Evolutionary conservation across 2,113 vertebrate genomes (phyloP).

Genomic region (Malurus cyaneus): DNA sequence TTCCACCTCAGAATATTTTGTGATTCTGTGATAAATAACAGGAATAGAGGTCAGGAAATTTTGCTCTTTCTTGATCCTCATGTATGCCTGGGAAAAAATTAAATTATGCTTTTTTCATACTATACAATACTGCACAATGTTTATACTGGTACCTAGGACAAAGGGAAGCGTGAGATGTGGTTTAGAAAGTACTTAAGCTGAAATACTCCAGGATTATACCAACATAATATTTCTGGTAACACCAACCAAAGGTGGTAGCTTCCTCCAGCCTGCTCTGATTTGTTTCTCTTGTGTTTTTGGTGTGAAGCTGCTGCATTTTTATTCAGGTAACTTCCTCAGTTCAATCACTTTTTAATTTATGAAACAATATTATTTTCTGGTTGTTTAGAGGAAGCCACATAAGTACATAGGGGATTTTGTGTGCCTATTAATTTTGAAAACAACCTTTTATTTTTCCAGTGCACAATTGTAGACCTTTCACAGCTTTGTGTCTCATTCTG

Average conservation of each 20-base stretch:
- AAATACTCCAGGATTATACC: background rate
- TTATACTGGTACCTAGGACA: background rate
- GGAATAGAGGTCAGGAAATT: background rate
- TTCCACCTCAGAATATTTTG: background rate
- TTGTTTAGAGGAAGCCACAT: background rate
- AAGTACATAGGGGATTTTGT: background rate
- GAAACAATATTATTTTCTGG: background rate
- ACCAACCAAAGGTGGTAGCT: background rate
- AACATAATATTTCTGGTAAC: background rate
- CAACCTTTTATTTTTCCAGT: background rate
- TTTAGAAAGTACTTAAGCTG: background rate
- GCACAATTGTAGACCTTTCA: background rate
- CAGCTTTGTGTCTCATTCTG: background rate
- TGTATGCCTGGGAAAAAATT: background rate
- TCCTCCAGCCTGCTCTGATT: background rate
- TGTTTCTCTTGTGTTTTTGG: background rate
- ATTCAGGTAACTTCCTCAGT: background rate
- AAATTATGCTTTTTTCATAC: background rate
- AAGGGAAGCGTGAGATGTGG: background rate
- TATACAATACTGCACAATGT: background rate
- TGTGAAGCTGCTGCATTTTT: background rate
- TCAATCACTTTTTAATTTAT: background rate
- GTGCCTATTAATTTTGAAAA: background rate
- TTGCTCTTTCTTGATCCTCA: accelerated
- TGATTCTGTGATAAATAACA: background rate